Evolutionary conservation across 1,140 invertebrate genomes (phyloP), one percentile per base, ranked within the genome.

Genomic region (Drosophila tsacasi): DNA sequence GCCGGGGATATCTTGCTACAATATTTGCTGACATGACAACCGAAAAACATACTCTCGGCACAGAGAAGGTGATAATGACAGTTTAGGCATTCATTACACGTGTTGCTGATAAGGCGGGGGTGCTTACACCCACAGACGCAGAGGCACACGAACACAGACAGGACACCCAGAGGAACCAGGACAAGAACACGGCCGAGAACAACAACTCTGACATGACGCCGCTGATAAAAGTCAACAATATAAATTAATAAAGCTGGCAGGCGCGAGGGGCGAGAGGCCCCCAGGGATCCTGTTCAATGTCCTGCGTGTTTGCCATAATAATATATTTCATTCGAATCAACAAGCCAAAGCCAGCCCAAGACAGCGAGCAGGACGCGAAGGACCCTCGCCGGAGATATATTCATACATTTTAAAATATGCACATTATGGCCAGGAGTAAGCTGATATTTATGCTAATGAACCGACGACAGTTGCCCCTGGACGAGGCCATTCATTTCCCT

Each of bases 61-160:
- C 63, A 78, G 72, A 61, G 73, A 75, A 91, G 89, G 89, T 91
- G 89, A 91, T 91, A 87, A 91, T 91, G 89, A 82, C 81, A 91
- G 83, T 91, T 91, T 87, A 87, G 87, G 89, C 87, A 91, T 87
- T 84, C 89, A 91, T 91, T 91, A 91, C 89, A 91, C 89, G 89
- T 91, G 89, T 91, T 91, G 83, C 87, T 87, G 87, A 91, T 91
- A 91, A 83, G 76, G 61, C 64, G 67, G 19, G 63, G 30, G 27
- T 30, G 57, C 21, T 39, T 27, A 30, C 37, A 21, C 58, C 21
- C 32, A 25, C 61, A 37, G 12, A 52, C 23, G n/a, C 61, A 35
- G 10, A 25, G 19, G 3, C 25, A n/a, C n/a, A n/a, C n/a, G n/a
- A n/a, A n/a, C 52, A 25, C 62, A 60, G 32, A 44, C 64, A 37